Conservation (phyloP, 2,113 vertebrate species). For the Cettia cetti region DNA sequence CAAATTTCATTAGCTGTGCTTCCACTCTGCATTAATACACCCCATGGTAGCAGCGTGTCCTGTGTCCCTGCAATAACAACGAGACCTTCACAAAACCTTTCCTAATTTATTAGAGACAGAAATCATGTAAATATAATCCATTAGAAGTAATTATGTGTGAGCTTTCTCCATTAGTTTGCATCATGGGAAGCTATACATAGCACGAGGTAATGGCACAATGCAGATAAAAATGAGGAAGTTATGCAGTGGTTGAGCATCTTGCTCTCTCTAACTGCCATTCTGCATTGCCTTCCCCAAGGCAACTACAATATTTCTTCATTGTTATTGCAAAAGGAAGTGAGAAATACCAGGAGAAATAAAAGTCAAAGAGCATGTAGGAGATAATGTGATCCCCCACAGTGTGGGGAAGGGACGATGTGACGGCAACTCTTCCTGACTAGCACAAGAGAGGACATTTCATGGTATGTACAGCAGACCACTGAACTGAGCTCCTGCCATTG, state of each 20-base stretch:
- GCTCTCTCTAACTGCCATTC: background rate
- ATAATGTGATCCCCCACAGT: background rate
- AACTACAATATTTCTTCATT: background rate
- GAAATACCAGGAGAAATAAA: background rate
- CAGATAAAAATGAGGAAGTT: background rate
- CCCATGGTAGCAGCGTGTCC: background rate
- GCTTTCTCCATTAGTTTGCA: background rate
- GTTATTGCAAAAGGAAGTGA: background rate
- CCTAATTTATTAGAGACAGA: background rate
- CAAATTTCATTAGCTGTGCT: background rate
- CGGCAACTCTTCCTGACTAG: background rate
- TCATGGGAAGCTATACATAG: background rate
- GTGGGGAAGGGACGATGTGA: background rate
- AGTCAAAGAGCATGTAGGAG: background rate
- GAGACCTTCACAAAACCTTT: background rate
- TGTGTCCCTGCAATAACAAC: background rate
- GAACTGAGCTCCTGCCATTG: background rate
- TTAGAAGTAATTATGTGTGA: background rate
- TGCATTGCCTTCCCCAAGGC: background rate
- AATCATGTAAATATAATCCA: background rate
- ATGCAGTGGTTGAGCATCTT: background rate
- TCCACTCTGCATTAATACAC: background rate
- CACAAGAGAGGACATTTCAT: background rate
- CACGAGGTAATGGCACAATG: background rate
- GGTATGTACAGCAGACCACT: fast-evolving